Base-by-base conservation (phyloP, 1,140 invertebrate species). In the Oncopeltus fasciatus region DNA sequence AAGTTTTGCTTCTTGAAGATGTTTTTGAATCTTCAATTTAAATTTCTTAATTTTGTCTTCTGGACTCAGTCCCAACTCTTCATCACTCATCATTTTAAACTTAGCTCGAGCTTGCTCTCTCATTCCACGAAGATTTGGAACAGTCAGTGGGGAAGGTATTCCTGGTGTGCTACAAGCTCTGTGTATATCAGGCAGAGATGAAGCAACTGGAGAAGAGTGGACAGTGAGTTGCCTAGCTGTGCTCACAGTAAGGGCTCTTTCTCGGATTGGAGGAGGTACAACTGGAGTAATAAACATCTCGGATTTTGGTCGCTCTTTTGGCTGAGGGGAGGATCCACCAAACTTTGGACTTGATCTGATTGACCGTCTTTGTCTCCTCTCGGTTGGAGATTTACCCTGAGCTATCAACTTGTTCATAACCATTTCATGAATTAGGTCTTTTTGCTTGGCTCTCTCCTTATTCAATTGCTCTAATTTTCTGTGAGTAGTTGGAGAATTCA, bases 341-440 rank as follows among this genome's bases (percentile, higher is more conserved):
- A 38, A 31, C 3, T 46, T 47, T 16, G 20, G 31, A 27, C 44
- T 49, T n/a, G 11, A 21, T 29, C 60, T 18, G 14, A 29, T 49
- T 18, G 26, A 27, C 29, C 60, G 53, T n/a, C 29, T 61, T 16
- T 71, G 74, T 65, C 72, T 81, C 66, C 78, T 82, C 67, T 83
- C 81, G 1, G 79, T 76, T 3, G 81, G 80, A 4, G 77, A 78
- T 65, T 83, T 83, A 64, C 83, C 84, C 65, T 83, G 81, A 14
- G 81, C 80, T 65, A 82, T 79, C 51, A 88, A 76, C 70, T 86
- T 86, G 58, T 85, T 85, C 81, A 89, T 85, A 27, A 90, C 79
- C 70, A 90, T 76, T 70, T 88, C 84, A 68, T 87, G 83, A 63
- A 86, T 83, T 2, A 86, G 70, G 71, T 81, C 81, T 68, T 84